Evolutionary conservation across 1,140 invertebrate genomes (phyloP), one percentile per base, ranked within the genome.

Genomic region (Penaeus chinensis): DNA sequence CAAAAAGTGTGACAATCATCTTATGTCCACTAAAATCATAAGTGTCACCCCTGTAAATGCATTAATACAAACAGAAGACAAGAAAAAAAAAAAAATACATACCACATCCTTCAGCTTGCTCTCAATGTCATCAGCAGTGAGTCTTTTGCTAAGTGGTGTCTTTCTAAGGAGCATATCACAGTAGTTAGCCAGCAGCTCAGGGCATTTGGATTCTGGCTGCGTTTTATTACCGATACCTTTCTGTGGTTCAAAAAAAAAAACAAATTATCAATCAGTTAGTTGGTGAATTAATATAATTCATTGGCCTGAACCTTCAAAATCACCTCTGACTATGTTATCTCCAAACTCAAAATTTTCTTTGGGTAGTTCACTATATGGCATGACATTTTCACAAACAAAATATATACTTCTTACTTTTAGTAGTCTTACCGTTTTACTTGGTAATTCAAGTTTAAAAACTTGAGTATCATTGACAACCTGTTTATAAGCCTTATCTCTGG

Each of bases 161-260:
- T 98, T 98, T 90, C 99, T 94, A 90, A 99, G 94, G 90, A 99
- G 93, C 96, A 99, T 98, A 96, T 99, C 99, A 95, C 99, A 99
- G 94, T 99, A 99, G 93, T 99, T 99, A 65, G 99, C 99, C 90
- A 99, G 93, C 77, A 99, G 94, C 93, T 99, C 99, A 24, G 99
- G 99, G 93, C 98, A 99, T 92, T 99, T 98, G 85, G 98, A 99
- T 92, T 99, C 99, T 3, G 97, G 97, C 80, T 93, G 93, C 19
- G 93, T 94, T 91, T 94, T 94, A 63, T 89, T 89, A 32, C 62
- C 80, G 18, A 90, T 85, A 32, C 89, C 87, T 78, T 84, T 90
- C 87, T 90, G 88, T 27, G n/a, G 54, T 77, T 47, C 63, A 24
- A 60, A 42, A 63, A 79, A 16, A 61, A 65, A 27, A 32, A 37